These are phyloP conservation scores for Digitonthophagus gazella DNA, from an alignment of 2,888 invertebrate genomes.

Conservation along the genomic window DNA sequence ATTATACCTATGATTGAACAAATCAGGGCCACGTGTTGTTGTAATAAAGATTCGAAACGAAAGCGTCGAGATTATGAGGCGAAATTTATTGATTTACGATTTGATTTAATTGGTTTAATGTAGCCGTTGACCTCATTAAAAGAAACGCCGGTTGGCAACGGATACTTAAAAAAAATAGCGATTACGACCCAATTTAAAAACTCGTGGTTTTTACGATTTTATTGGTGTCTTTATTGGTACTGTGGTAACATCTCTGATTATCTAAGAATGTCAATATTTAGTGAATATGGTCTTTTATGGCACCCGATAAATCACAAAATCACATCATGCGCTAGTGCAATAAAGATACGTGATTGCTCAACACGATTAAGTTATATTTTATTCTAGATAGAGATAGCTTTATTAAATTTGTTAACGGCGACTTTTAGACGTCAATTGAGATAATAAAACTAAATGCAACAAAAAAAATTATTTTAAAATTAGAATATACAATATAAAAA, in stretches of 20 bases:
- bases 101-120: background rate
- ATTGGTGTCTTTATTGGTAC: background rate
- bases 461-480: no score
- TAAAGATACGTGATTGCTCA: background rate
- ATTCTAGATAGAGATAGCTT: background rate
- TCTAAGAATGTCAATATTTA: slow-evolving; percentile 18
- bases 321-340: background rate
- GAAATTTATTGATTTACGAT: background rate
- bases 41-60: slow-evolving; percentile 33
- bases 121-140: background rate
- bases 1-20: slow-evolving; percentile 7
- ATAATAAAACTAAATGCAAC: no score
- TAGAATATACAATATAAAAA: no score
- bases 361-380: background rate
- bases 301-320: background rate
- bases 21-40: slow-evolving; percentile 10
- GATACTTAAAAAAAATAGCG: no score
- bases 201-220: background rate
- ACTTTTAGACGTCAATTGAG: no score
- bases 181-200: no score
- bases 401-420: background rate
- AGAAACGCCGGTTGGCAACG: background rate
- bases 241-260: background rate
- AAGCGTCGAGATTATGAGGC: background rate
- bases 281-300: slow-evolving; percentile 11